Percentiles rank a stretch among this genome's conserved stretches.
phyloP scores from a whole-genome alignment of 2,797 vertebrate species.

The Megaceryle alcyon region DNA sequence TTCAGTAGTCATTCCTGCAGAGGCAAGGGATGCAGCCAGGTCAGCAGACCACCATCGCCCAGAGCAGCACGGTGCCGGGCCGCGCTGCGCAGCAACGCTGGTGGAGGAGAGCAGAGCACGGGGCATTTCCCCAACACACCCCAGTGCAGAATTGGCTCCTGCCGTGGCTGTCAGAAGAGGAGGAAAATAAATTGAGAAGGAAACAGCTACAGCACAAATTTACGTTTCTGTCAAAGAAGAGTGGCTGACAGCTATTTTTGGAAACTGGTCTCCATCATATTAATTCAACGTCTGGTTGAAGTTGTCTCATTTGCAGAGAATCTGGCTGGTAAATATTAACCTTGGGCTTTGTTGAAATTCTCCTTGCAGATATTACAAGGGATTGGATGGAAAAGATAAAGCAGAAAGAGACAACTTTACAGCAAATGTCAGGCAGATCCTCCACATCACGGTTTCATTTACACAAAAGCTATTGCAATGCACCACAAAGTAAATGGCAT shows the following conservation, averaged over 20 bases:
- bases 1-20: neutral
- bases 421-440: conserved; percentile 18
- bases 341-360: conserved; percentile 72
- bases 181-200: conserved; percentile 21
- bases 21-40: neutral
- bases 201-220: conserved; percentile 19
- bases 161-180: neutral
- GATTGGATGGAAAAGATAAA: conserved; percentile 23
- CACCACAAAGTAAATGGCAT: neutral
- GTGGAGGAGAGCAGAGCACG: neutral
- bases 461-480: neutral
- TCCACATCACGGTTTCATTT: neutral
- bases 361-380: conserved; percentile 62
- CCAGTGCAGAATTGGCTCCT: neutral
- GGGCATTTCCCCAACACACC: neutral
- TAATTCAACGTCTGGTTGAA: conserved; percentile 63
- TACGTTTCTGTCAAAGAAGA: conserved; percentile 59
- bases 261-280: conserved; percentile 57
- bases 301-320: conserved; percentile 69
- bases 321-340: conserved; percentile 76
- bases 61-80: neutral
- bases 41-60: neutral
- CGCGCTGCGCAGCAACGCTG: accelerated
- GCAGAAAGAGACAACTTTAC: conserved; percentile 46
- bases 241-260: conserved; percentile 60